Evolutionary conservation across 1,140 invertebrate species (phyloP).

Genomic region (Eriocheir sinensis): DNA sequence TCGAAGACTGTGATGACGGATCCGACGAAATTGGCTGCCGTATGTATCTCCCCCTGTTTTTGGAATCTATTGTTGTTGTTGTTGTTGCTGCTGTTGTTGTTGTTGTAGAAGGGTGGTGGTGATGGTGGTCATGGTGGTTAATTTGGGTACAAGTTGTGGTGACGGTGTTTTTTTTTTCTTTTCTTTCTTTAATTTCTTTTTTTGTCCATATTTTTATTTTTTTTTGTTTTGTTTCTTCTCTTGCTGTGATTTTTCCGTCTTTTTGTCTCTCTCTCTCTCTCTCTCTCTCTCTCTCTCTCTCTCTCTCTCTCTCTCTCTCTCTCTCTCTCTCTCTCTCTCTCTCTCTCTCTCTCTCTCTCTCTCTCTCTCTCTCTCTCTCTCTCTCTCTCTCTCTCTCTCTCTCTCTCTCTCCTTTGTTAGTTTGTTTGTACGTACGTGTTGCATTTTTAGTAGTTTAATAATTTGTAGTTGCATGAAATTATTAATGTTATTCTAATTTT

Average conservation of each 20-base stretch:
- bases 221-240: too few species aligned
- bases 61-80: background rate
- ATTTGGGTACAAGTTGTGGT: background rate
- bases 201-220: too few species aligned
- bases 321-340: background rate
- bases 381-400: too few species aligned
- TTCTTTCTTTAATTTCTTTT: background rate
- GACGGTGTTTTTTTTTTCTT: background rate
- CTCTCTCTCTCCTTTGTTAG: background rate
- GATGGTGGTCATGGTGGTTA: background rate
- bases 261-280: background rate
- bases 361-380: background rate
- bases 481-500: background rate
- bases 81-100: background rate
- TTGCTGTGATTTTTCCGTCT: too few species aligned
- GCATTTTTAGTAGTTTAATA: background rate
- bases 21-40: slow-evolving; percentile 82
- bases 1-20: slow-evolving; percentile 84
- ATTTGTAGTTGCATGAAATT: background rate
- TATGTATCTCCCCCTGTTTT: slow-evolving; percentile 40
- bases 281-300: background rate
- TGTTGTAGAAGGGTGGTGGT: background rate
- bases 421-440: background rate
- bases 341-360: background rate
- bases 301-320: background rate